A percentile compares a stretch with the other conserved stretches of the same genome.
phyloP scores from a whole-genome alignment of 2,888 invertebrate species.

The Idaea dimidiata region DNA sequence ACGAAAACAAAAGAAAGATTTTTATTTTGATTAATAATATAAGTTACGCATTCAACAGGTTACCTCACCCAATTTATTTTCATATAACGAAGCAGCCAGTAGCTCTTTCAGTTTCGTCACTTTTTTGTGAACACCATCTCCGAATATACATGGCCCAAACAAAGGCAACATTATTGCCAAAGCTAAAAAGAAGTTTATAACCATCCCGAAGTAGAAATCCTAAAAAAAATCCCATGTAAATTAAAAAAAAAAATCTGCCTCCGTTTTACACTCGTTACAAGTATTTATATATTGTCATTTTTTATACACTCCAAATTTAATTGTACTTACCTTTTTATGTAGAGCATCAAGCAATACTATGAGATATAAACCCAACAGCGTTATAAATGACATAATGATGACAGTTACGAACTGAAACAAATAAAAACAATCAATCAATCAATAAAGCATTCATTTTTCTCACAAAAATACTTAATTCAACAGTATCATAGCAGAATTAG shows the following conservation, averaged over 20 bases:
- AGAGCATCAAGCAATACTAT: not conserved
- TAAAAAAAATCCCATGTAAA: slow-evolving; percentile 19
- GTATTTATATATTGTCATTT: no score
- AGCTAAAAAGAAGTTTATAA: slow-evolving; percentile 13
- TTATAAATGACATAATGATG: slow-evolving; percentile 45
- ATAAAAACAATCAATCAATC: no score
- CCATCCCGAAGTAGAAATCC: slow-evolving; percentile 24
- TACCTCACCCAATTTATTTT: slow-evolving; percentile 49
- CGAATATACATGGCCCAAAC: slow-evolving; percentile 51
- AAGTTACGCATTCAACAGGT: not conserved
- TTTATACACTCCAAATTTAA: slow-evolving; percentile 14
- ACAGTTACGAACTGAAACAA: slow-evolving; percentile 52
- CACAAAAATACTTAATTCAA: no score
- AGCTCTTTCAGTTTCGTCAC: slow-evolving; percentile 47
- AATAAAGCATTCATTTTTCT: no score
- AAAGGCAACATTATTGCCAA: slow-evolving; percentile 39
- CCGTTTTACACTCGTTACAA: not conserved
- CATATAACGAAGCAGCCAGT: slow-evolving; percentile 56
- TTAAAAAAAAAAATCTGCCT: not conserved
- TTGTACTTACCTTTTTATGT: slow-evolving; percentile 8
- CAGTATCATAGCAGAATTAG: no score
- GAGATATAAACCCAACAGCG: slow-evolving; percentile 4
- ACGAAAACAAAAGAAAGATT: no score
- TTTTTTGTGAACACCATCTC: slow-evolving; percentile 48
- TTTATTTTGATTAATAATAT: no score